Evolutionary conservation across 92 coral and sea anemone genomes (phyloP).

Genomic region (Plumapathes pennacea): DNA sequence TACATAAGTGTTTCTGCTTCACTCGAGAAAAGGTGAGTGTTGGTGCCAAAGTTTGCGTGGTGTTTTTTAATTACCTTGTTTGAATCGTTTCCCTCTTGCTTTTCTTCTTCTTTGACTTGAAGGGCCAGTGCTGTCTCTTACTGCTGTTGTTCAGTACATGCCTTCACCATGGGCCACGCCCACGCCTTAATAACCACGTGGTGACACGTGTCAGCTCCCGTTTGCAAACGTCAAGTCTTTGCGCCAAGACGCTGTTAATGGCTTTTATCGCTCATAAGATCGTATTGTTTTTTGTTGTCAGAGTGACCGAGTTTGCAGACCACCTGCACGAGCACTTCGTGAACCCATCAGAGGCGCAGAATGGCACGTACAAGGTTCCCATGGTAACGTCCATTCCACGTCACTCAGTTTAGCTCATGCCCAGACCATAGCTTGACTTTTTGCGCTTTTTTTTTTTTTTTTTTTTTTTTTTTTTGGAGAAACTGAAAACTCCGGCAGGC

Average conservation of each 20-base stretch:
- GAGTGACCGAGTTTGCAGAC: conserved; percentile 83
- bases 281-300: background rate
- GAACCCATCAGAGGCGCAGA: conserved; percentile 58
- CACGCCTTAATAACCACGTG: too few species aligned
- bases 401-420: too few species aligned
- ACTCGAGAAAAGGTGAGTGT: conserved; percentile 80
- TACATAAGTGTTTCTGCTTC: conserved; percentile 86
- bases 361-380: conserved; percentile 81
- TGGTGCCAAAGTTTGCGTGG: background rate
- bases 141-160: background rate
- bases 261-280: too few species aligned
- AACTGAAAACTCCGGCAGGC: too few species aligned
- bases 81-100: too few species aligned
- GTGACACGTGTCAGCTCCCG: too few species aligned
- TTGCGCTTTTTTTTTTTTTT: background rate
- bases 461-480: too few species aligned
- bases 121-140: too few species aligned
- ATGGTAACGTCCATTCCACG: conserved; percentile 75
- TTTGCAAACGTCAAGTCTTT: too few species aligned
- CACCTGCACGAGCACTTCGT: conserved; percentile 96
- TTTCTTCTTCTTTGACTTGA: background rate
- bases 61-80: background rate
- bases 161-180: too few species aligned
- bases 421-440: too few species aligned
- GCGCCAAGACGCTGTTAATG: too few species aligned